Evolutionary conservation across 2,113 vertebrate species (phyloP), one percentile per base, ranked within the genome.

Genomic region (Emberiza fucata): DNA sequence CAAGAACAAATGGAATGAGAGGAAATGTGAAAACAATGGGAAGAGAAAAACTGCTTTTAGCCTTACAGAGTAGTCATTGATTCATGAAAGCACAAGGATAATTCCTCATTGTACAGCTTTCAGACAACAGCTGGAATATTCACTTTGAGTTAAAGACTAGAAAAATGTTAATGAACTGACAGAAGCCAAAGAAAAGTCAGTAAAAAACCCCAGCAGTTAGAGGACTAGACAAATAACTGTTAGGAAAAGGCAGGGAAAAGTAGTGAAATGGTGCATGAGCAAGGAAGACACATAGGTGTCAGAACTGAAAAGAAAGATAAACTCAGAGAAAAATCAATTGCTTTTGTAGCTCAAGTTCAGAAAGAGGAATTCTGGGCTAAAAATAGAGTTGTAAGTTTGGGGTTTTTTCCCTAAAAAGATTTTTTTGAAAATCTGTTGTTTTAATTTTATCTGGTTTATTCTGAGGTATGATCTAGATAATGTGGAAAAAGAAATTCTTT

Each of bases 61-160:
- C 45, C 54, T 76, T 92, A 94, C 86, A 96, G 80, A 92, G 66
- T 61, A 79, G 71, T 53, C 88, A 90, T 77, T 94, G 92, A 96
- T 95, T 90, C 82, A 14, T 45, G 53, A 84, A 86, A 85, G 54
- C 53, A 76, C 69, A 91, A 88, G 56, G 69, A 94, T 88, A 94
- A 92, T 94, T 95, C 81, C 61, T 91, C 86, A 70, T 91, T 94
- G 89, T 92, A 78, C 35, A 72, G 70, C 61, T 95, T 94, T 84
- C 86, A 89, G 86, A 85, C 81, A 85, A 92, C 65, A 89, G 91
- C 71, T 71, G 77, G 69, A 87, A 91, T 92, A 94, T 87, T 94
- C 45, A 95, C 93, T 95, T 95, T 61, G 57, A 79, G 40, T 76
- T 84, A 85, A 91, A 94, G 73, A 87, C 89, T 89, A 53, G 69